Evolutionary conservation across 2,888 invertebrate genomes (phyloP).

Genomic region (Drosophila pullipes): DNA sequence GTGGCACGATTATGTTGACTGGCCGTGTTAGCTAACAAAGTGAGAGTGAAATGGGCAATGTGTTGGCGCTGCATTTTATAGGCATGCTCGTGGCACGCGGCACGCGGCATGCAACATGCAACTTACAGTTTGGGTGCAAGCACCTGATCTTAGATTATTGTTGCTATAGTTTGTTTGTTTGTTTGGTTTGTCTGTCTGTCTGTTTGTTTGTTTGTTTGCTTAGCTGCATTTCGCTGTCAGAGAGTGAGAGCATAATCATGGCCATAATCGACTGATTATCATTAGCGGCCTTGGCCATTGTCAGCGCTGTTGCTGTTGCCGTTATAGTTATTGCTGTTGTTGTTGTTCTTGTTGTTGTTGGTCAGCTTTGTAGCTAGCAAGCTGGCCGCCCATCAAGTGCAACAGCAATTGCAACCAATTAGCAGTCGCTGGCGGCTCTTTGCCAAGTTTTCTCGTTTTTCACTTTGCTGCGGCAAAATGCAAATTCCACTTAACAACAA

Average conservation of each 20-base stretch:
- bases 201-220: conserved; percentile 2
- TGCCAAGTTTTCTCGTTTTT: conserved; percentile 54
- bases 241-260: conserved; percentile 62
- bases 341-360: conserved; percentile 27
- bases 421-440: conserved; percentile 51
- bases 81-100: conserved; percentile 35
- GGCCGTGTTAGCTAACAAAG: conserved; percentile 70
- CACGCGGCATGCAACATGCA: conserved; percentile 23
- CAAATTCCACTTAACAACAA: conserved; percentile 49
- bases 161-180: conserved; percentile 14
- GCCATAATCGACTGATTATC: conserved; percentile 54
- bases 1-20: conserved; percentile 32
- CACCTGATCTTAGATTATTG: conserved; percentile 56
- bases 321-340: conserved; percentile 26
- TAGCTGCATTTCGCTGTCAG: conserved; percentile 9
- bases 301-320: conserved; percentile 34
- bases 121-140: conserved; percentile 64
- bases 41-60: conserved; percentile 82
- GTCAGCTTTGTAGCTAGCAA: conserved; percentile 19
- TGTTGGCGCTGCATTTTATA: conserved; percentile 76
- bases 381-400: conserved; percentile 16
- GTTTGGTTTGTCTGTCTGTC: not conserved
- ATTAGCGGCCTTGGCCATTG: conserved; percentile 60
- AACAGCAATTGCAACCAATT: conserved; percentile 54
- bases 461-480: conserved; percentile 54